These are phyloP conservation scores for Osmoderma eremita DNA, from an alignment of 2,888 invertebrate species.

Conservation along the genomic window DNA sequence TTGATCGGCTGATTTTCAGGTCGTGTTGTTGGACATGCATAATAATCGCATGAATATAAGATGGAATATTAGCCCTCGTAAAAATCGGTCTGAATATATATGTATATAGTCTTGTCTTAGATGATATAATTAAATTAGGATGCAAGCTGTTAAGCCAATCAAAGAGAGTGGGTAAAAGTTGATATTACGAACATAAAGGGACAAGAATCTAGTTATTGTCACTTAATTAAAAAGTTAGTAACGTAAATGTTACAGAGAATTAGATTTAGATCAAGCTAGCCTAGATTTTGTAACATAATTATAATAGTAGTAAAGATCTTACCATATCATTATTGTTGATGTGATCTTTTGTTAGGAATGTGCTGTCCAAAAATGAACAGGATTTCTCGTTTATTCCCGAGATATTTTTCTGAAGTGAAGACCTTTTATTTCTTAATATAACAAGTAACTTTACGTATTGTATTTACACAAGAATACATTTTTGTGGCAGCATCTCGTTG, in stretches of 20 bases:
- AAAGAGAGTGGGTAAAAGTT: background rate
- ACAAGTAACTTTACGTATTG: no score
- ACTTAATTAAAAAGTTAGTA: background rate
- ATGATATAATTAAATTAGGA: conserved; percentile 14
- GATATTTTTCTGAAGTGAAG: no score
- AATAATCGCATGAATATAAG: conserved; percentile 9
- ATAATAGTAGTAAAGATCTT: no score
- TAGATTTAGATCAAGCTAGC: background rate
- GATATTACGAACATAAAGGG: background rate
- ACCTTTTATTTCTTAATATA: no score
- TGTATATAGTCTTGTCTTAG: background rate
- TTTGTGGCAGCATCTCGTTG: no score
- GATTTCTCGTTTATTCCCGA: no score
- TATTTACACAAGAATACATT: no score
- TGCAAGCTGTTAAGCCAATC: background rate
- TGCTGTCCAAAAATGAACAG: no score
- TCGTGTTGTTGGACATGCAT: background rate
- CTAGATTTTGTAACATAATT: no score
- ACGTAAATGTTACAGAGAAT: background rate
- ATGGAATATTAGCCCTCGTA: conserved; percentile 6
- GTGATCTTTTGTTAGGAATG: no score
- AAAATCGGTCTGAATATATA: conserved; percentile 6
- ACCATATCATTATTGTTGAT: no score
- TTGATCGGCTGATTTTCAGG: conserved; percentile 4
- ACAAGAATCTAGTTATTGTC: no score